Evolutionary conservation across 2,113 vertebrate species (phyloP).

Genomic region (Trachemys scripta): DNA sequence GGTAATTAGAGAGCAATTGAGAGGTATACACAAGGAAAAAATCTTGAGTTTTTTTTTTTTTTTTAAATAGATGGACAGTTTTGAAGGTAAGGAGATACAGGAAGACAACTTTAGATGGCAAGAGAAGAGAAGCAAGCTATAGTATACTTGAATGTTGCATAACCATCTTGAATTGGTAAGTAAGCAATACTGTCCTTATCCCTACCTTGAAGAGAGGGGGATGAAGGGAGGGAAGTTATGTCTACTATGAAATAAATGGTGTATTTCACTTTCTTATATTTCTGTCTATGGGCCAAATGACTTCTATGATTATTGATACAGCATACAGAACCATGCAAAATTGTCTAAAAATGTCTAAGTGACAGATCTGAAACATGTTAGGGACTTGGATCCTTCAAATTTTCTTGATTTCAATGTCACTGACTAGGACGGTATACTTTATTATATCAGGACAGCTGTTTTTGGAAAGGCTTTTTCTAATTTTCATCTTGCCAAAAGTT

Average conservation of each 20-base stretch:
- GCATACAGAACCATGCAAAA: neutral
- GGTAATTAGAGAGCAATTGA: neutral
- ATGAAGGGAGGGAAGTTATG: too few species aligned
- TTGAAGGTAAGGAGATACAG: neutral
- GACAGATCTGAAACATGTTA: neutral
- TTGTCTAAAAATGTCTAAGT: neutral
- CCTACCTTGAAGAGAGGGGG: too few species aligned
- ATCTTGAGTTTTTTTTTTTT: neutral
- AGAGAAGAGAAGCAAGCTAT: neutral
- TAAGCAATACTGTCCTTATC: neutral
- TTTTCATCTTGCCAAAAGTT: neutral
- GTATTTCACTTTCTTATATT: neutral
- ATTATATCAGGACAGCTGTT: neutral
- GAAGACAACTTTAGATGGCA: neutral
- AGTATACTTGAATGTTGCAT: neutral
- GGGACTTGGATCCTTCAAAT: neutral
- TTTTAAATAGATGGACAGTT: neutral
- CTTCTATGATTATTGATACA: neutral
- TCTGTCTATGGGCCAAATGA: neutral
- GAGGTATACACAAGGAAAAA: neutral
- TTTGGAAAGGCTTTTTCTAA: too few species aligned
- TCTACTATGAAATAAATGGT: too few species aligned
- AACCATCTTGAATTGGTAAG: neutral
- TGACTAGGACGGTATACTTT: neutral
- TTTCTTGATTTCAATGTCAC: neutral